Conservation (phyloP, 2,113 vertebrate species). For the Riparia riparia region DNA sequence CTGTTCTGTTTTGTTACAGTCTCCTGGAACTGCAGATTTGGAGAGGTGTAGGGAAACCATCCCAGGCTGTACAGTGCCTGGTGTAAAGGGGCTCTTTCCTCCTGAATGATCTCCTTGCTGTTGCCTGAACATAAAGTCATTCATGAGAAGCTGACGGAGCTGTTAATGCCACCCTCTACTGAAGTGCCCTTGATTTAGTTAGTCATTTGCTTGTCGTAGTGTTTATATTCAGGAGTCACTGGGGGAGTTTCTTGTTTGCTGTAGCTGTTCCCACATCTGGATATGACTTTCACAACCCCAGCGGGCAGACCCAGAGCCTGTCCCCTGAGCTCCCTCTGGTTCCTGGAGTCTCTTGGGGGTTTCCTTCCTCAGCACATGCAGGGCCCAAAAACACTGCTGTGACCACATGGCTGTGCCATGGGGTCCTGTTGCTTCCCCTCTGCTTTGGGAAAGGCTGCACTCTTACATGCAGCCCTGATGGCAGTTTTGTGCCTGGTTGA, state of each 20-base stretch:
- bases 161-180: background rate
- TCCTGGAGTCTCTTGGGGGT: background rate
- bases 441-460: background rate
- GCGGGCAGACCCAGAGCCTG: background rate
- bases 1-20: background rate
- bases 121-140: background rate
- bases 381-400: background rate
- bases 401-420: rapidly evolving
- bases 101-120: background rate
- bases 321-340: background rate
- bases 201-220: background rate
- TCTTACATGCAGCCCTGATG: background rate
- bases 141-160: background rate
- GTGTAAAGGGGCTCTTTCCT: background rate
- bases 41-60: background rate
- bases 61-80: background rate
- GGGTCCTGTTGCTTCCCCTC: background rate
- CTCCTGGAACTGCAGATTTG: background rate
- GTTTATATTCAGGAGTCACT: background rate
- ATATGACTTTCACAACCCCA: background rate
- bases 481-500: background rate
- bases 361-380: background rate
- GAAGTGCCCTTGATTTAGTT: background rate
- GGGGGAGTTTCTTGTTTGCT: background rate
- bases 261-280: background rate